Conservation (phyloP, 2,888 invertebrate species). For the Cephus rjabovi region DNA sequence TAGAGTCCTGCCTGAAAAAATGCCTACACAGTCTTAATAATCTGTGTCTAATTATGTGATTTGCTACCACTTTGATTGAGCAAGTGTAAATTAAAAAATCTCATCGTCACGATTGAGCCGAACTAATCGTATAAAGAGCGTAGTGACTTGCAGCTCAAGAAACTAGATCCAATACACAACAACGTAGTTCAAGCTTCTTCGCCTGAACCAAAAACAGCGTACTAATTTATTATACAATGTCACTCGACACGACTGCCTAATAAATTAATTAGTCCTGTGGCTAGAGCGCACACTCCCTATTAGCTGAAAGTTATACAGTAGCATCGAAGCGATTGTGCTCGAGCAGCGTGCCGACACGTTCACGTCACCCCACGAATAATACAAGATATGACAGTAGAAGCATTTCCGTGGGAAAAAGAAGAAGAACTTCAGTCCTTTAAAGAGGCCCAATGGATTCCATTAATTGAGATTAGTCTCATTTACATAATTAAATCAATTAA, state of each 20-base stretch:
- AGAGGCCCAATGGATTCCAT: not conserved
- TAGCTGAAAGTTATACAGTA: not conserved
- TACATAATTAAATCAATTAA: slow-evolving; percentile 1
- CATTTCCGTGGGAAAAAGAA: not conserved
- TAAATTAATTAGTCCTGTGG: not conserved
- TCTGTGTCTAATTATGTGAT: not conserved
- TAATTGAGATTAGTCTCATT: slow-evolving; percentile 1
- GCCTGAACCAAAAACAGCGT: not conserved
- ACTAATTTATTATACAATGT: not conserved
- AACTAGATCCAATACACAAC: not conserved
- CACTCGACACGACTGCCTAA: not conserved
- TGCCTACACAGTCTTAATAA: not conserved
- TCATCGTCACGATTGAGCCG: not conserved
- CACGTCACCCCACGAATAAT: not conserved
- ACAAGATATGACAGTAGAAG: not conserved
- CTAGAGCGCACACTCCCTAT: not conserved
- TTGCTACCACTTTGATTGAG: not conserved
- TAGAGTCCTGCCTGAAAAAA: not conserved
- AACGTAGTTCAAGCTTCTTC: not conserved
- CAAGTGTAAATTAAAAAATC: not conserved
- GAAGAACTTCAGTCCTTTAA: not conserved
- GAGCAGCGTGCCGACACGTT: not conserved
- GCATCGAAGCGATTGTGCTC: not conserved
- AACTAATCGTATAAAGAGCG: not conserved
- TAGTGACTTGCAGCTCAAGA: not conserved